Evolutionary conservation across 2,113 vertebrate species (phyloP), one percentile per base, ranked within the genome.

Genomic region (Chloropsis hardwickii): DNA sequence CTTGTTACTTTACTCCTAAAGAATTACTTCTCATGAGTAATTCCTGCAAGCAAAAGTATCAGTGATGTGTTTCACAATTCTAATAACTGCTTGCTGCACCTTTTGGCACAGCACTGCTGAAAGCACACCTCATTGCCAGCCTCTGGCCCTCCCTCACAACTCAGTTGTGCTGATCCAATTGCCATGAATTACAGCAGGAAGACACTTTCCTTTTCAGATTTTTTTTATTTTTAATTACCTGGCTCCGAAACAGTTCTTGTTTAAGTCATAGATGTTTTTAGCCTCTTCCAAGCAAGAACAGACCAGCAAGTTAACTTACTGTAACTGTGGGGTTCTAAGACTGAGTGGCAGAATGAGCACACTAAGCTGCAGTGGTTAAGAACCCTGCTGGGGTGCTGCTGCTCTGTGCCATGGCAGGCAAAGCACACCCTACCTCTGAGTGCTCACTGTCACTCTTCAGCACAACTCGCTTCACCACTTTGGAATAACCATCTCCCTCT

Each of bases 391-490:
- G 21, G 53, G 14, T 53, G n/a, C 39, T 53, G 45, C 54, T 64
- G 47, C 53, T 69, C 28, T 37, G 92, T 50, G n/a, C 37, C 54
- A 11, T 2, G 0, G 11, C 66, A 28, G 31, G 48, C 48, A 14
- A n/a, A 35, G 6, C 6, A 39, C 58, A 22, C 29, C 96, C 97
- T 69, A 99, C 99, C 99, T 99, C 99, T 20, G 89, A 98, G 86
- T 98, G 98, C 23, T 98, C 98, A 12, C 97, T 98, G 45, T 94
- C 98, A 25, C 99, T 99, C 93, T 96, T 98, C n/a, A 99, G 96
- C 67, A 99, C 98, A 0, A 99, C 98, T 9, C 99, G 98, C 94
- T 99, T 99, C 57, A 99, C 78, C 67, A 99, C 99, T 96, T 98
- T 99, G 92, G 99, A 99, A 77, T 98, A 99, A 24, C 93, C 42